Evolutionary conservation across 2,888 invertebrate species (phyloP), one percentile per base, ranked within the genome.

Genomic region (Hypolimnas misippus): DNA sequence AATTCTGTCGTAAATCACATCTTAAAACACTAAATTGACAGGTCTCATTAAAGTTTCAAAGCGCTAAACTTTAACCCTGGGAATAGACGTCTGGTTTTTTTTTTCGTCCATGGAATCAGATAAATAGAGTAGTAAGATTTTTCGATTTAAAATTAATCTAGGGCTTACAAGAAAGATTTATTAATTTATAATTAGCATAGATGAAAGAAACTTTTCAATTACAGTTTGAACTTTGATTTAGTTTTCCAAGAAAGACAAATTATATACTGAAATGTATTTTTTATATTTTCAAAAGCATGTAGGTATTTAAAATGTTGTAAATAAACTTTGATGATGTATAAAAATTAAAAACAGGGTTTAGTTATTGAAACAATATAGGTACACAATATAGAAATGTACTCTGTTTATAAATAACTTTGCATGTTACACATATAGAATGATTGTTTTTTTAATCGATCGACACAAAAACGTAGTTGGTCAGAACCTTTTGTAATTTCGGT

Each of bases 31-130:
- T 73, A 76, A 80, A 82, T 81, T 84, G 86, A 83, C 84, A 84
- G 83, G 76, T 83, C 80, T 84, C 81, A 83, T 84, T 83, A 83
- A 84, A 84, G 77, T 85, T 79, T 73, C 66, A 55, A 38, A 54
- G 40, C 54, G 35, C 46, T 49, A 38, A 60, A 35, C 31, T 46
- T 60, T 44, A 53, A 49, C 14, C 5, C 49, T 49, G 7, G 49
- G 25, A 49, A 14, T 29, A 49, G 49, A 49, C n/a, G 49, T 49
- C 49, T 29, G 7, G 5, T 14, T 49, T 46, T 14, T 42, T 49
- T 29, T 29, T 49, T 12, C 44, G 44, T 46, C 21, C 12, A n/a
- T 46, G 44, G 19, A 46, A 46, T 46, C 44, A 46, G 44, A 21
- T 46, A 46, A 12, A 3, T 46, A 10, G 21, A 21, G 4, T 12